These are phyloP conservation scores for Calliopsis andreniformis DNA, from an alignment of 1,140 invertebrate species.

Conservation along the genomic window DNA sequence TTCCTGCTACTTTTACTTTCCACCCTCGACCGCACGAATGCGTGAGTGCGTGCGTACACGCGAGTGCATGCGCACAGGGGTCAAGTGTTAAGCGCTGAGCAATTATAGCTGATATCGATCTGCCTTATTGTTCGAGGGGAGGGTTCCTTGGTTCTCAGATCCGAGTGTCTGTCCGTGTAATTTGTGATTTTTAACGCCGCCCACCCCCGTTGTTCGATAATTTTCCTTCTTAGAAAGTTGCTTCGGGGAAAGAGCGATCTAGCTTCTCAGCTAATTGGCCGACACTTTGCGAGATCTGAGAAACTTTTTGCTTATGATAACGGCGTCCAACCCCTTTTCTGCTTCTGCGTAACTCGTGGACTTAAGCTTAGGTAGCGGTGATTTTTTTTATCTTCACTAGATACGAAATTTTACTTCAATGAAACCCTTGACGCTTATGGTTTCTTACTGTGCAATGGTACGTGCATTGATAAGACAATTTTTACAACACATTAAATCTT, in stretches of 20 bases:
- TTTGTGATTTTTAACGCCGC: slow-evolving; percentile 9
- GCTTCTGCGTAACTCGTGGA: no score
- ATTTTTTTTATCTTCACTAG: no score
- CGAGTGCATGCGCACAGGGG: slow-evolving; percentile 32
- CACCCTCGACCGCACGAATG: slow-evolving; percentile 7
- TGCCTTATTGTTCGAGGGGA: slow-evolving; percentile 35
- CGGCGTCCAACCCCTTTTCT: no score
- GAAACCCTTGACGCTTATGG: no score
- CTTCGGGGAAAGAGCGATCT: background rate
- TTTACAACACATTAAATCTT: no score
- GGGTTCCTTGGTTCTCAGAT: background rate
- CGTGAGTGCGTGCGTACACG: slow-evolving; percentile 27
- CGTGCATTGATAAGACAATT: no score
- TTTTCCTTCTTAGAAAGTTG: background rate
- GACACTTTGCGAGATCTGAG: no score
- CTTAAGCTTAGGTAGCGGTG: no score
- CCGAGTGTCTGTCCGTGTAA: slow-evolving; percentile 21
- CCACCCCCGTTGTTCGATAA: no score
- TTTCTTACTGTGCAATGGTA: no score
- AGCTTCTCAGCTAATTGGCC: background rate
- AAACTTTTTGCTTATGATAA: no score
- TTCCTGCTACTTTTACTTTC: slow-evolving; percentile 51
- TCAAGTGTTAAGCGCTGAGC: slow-evolving; percentile 54
- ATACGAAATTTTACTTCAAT: no score
- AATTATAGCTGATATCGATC: slow-evolving; percentile 55